Percentiles rank a stretch among this genome's conserved stretches.
Evolutionary conservation across 1,140 invertebrate genomes (phyloP).

Genomic region (Neuroterus valhalla): DNA sequence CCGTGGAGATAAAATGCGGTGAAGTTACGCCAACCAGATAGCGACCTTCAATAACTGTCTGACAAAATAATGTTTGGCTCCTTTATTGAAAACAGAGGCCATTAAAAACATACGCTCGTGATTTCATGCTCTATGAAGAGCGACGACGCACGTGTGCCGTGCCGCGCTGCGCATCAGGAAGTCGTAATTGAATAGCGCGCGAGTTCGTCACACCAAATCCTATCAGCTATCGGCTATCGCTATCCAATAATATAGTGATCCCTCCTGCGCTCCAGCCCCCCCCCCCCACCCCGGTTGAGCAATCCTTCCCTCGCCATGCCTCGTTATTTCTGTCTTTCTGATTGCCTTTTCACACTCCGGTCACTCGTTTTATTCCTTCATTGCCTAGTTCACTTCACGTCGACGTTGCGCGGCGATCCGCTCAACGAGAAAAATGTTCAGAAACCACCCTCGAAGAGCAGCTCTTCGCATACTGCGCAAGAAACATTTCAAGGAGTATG

Average conservation of each 20-base stretch:
- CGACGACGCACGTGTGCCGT: slow-evolving; percentile 26
- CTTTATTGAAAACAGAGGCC: slow-evolving; percentile 42
- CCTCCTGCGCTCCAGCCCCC: neutral
- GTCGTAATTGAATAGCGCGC: slow-evolving; percentile 39
- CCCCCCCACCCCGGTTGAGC: neutral
- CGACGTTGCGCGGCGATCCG: slow-evolving; percentile 1
- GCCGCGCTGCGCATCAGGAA: slow-evolving; percentile 29
- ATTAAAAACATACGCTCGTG: slow-evolving; percentile 39
- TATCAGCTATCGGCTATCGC: too few species aligned
- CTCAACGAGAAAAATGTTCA: neutral
- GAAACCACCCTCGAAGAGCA: neutral
- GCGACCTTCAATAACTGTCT: slow-evolving; percentile 32
- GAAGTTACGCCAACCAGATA: slow-evolving; percentile 5
- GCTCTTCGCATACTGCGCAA: neutral
- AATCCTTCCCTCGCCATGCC: neutral
- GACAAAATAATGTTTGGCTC: slow-evolving; percentile 46
- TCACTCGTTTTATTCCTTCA: neutral
- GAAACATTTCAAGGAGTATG: slow-evolving; percentile 14
- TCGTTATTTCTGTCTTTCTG: neutral
- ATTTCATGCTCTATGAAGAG: slow-evolving; percentile 40
- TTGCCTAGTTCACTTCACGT: slow-evolving; percentile 18
- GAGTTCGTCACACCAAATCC: neutral
- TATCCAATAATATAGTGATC: neutral
- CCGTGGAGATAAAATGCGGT: neutral
- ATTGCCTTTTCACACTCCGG: slow-evolving; percentile 9